Percentiles rank a stretch among this genome's conserved stretches.
Evolutionary conservation across 2,797 vertebrate genomes (phyloP).

Genomic region (Intellagama lesueurii): DNA sequence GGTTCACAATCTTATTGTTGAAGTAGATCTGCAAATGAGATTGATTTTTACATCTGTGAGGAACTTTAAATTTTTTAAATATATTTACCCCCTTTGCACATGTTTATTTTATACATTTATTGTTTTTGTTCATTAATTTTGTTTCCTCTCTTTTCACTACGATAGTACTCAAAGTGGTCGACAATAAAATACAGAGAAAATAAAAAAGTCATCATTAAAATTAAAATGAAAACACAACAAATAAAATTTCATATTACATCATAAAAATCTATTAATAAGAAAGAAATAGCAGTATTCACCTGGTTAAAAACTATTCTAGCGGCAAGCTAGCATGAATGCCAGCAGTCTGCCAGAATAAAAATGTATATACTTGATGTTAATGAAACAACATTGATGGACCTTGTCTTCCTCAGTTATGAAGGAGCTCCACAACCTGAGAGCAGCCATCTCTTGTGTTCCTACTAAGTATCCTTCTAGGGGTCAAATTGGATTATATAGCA

Average conservation of each 20-base stretch:
- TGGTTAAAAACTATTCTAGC: background rate
- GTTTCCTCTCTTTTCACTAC: background rate
- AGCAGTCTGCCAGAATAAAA: background rate
- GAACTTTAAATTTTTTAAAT: background rate
- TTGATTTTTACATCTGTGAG: slow-evolving; percentile 34
- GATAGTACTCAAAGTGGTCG: background rate
- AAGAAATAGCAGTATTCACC: background rate
- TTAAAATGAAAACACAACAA: too few species aligned
- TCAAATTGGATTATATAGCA: too few species aligned
- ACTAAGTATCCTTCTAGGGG: too few species aligned
- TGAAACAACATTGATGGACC: too few species aligned
- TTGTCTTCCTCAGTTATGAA: too few species aligned
- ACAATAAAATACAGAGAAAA: background rate
- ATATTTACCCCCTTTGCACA: background rate
- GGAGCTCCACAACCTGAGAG: too few species aligned
- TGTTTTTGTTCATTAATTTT: background rate
- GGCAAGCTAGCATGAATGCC: background rate
- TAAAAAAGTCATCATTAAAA: background rate
- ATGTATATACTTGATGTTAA: too few species aligned
- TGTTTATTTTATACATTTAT: background rate
- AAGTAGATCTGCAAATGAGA: slow-evolving; percentile 74
- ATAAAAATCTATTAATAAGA: background rate
- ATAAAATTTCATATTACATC: background rate
- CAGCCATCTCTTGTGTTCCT: too few species aligned
- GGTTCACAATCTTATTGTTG: slow-evolving; percentile 68